These are phyloP conservation scores for Platysteira castanea DNA, from an alignment of 2,113 vertebrate genomes.

Conservation along the genomic window DNA sequence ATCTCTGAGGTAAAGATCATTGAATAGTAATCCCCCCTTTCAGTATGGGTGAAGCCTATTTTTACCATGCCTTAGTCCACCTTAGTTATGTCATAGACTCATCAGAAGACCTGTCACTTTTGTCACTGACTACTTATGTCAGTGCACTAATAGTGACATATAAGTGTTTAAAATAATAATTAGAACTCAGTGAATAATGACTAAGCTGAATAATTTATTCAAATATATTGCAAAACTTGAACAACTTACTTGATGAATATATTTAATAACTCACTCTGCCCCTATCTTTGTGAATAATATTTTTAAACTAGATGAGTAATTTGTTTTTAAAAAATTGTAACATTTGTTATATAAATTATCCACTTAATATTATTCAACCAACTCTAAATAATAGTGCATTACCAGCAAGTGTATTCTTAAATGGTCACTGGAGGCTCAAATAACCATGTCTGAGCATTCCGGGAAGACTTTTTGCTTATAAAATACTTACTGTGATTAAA, in stretches of 20 bases:
- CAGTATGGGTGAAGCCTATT: background rate
- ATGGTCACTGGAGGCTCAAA: background rate
- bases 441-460: background rate
- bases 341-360: slow-evolving; percentile 22
- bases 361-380: background rate
- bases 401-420: background rate
- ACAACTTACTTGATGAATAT: slow-evolving; percentile 34
- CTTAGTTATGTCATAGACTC: background rate
- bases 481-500: background rate
- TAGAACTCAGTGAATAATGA: slow-evolving; percentile 38
- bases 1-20: background rate
- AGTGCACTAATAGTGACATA: background rate
- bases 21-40: background rate
- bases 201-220: slow-evolving; percentile 27
- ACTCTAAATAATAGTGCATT: background rate
- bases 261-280: slow-evolving; percentile 47
- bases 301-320: background rate
- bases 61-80: background rate
- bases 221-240: slow-evolving; percentile 27
- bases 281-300: background rate
- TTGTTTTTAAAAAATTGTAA: background rate
- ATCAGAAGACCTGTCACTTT: background rate
- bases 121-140: background rate
- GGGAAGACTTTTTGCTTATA: background rate
- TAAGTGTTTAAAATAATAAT: slow-evolving; percentile 48